phyloP scores from a whole-genome alignment of 2,888 invertebrate species.

The Reticulitermes lucifugus region DNA sequence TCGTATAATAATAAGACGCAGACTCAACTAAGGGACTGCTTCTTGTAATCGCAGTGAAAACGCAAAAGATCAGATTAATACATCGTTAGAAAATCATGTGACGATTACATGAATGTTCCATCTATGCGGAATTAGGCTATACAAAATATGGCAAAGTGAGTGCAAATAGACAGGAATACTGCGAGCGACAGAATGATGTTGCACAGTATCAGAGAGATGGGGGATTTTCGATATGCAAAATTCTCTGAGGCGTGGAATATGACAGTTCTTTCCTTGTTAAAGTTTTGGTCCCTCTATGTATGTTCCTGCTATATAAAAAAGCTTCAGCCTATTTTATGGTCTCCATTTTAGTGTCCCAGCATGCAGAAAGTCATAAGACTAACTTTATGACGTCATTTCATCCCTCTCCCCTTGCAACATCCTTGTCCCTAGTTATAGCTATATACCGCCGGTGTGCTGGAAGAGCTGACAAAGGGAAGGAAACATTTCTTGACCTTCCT shows the following conservation, averaged over 20 bases:
- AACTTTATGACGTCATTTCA: slow-evolving; percentile 41
- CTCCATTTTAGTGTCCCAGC: slow-evolving; percentile 43
- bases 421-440: not conserved
- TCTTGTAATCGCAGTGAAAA: too few species aligned
- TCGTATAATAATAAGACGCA: too few species aligned
- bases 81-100: too few species aligned
- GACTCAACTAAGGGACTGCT: too few species aligned
- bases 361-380: slow-evolving; percentile 42
- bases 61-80: too few species aligned
- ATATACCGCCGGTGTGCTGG: not conserved
- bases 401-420: not conserved
- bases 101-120: too few species aligned
- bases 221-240: not conserved
- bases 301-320: slow-evolving; percentile 28
- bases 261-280: not conserved
- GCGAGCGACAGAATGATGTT: not conserved
- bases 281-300: not conserved
- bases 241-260: slow-evolving; percentile 38
- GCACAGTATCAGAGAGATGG: not conserved
- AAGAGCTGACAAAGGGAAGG: not conserved
- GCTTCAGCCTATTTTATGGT: slow-evolving; percentile 39
- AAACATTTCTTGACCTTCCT: not conserved
- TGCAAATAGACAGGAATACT: slow-evolving; percentile 4
- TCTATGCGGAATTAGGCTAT: not conserved
- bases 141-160: not conserved